phyloP scores from a whole-genome alignment of 2,113 vertebrate genomes.

The Telmatochromis brachygnathus region DNA sequence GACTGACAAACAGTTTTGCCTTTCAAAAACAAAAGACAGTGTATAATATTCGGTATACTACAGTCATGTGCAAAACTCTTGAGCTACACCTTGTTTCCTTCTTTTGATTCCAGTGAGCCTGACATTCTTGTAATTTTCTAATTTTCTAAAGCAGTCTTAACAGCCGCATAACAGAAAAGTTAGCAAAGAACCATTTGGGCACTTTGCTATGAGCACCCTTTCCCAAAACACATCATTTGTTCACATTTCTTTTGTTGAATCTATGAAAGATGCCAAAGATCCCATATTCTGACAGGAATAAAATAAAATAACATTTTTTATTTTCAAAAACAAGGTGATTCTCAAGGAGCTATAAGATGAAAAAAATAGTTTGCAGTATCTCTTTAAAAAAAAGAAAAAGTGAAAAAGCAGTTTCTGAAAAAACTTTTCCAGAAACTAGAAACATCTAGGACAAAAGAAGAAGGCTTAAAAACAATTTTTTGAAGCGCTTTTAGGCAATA shows the following conservation, averaged over 20 bases:
- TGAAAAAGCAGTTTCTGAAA: neutral
- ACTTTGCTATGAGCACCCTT: neutral
- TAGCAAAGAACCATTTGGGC: neutral
- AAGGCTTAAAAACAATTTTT: neutral
- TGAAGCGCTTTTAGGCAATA: neutral
- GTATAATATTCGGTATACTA: neutral
- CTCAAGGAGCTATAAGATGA: neutral
- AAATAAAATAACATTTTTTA: neutral
- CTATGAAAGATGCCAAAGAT: neutral
- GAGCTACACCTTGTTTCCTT: neutral
- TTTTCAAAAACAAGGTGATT: neutral
- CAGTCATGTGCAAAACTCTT: neutral
- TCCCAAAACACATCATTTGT: neutral
- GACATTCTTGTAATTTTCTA: neutral
- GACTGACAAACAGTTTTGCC: neutral
- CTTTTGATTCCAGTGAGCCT: neutral
- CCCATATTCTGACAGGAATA: neutral
- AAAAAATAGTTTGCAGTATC: neutral
- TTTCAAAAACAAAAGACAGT: neutral
- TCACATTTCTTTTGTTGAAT: neutral
- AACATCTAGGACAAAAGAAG: neutral
- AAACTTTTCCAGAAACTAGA: neutral
- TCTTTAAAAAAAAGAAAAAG: neutral
- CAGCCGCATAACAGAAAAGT: neutral
- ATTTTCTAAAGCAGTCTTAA: neutral